Conservation (phyloP, 2,113 vertebrate species). For the Oreochromis spilurus region DNA sequence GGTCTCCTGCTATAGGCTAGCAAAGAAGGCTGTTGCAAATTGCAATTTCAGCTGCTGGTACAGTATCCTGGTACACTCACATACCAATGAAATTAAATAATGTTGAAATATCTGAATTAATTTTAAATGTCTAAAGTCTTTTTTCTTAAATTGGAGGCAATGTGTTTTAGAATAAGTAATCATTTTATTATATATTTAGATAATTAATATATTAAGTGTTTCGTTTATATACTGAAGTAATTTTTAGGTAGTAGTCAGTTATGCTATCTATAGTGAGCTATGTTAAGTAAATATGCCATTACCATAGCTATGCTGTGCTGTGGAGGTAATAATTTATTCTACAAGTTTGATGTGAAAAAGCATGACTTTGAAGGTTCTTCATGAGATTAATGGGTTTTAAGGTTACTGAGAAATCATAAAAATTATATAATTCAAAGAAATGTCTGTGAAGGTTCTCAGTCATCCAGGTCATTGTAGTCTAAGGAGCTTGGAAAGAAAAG, state of each 20-base stretch:
- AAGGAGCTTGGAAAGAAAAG: not conserved
- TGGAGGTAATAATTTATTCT: not conserved
- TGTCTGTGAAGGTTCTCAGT: not conserved
- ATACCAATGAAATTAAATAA: not conserved
- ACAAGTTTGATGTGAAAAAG: accelerated
- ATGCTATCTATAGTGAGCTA: accelerated
- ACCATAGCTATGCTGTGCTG: not conserved
- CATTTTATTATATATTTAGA: not conserved
- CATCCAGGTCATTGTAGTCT: not conserved
- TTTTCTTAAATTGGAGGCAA: not conserved
- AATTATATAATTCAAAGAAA: not conserved
- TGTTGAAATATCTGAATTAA: not conserved
- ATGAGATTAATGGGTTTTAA: not conserved
- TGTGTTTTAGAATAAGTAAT: not conserved
- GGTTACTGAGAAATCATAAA: accelerated
- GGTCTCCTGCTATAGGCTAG: not conserved
- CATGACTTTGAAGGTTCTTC: not conserved
- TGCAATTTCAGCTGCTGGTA: not conserved
- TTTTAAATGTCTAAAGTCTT: not conserved
- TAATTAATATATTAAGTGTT: not conserved
- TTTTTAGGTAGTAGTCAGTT: not conserved
- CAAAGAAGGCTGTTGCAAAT: not conserved
- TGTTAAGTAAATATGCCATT: not conserved
- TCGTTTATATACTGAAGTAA: not conserved
- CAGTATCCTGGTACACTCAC: not conserved